These are phyloP conservation scores for Mycalesis mineus DNA, from an alignment of 2,888 invertebrate species.

Conservation along the genomic window DNA sequence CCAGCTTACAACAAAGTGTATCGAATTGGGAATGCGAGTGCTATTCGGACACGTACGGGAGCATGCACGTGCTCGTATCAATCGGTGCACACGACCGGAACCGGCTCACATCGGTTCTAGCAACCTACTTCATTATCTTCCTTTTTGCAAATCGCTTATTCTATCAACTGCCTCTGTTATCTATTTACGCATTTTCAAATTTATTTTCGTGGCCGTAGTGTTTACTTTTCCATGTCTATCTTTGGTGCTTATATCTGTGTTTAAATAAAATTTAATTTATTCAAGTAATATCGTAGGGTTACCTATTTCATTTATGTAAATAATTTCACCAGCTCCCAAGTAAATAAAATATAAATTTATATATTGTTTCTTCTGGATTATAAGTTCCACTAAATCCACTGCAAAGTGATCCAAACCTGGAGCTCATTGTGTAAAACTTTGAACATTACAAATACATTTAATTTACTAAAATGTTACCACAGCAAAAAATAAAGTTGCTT, in stretches of 20 bases:
- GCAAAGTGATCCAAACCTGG: too few species aligned
- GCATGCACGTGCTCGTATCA: neutral
- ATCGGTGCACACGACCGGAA: constrained; percentile 22
- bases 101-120: constrained; percentile 49
- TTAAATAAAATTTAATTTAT: constrained; percentile 45
- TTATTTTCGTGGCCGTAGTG: neutral
- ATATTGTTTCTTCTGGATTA: too few species aligned
- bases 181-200: constrained; percentile 21
- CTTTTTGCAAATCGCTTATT: constrained; percentile 61
- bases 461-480: too few species aligned
- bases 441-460: too few species aligned
- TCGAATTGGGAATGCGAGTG: too few species aligned
- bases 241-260: constrained; percentile 33
- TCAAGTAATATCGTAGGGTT: constrained; percentile 47
- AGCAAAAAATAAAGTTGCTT: too few species aligned
- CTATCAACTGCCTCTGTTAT: constrained; percentile 29
- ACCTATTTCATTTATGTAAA: too few species aligned
- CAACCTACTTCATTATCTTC: constrained; percentile 68
- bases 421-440: too few species aligned
- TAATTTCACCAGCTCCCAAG: too few species aligned
- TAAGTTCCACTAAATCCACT: too few species aligned
- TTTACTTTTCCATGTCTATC: neutral
- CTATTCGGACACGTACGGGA: neutral
- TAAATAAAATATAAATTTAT: too few species aligned
- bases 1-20: too few species aligned